Conservation (phyloP, 2,797 vertebrate genomes). For the Hippoglossus hippoglossus region DNA sequence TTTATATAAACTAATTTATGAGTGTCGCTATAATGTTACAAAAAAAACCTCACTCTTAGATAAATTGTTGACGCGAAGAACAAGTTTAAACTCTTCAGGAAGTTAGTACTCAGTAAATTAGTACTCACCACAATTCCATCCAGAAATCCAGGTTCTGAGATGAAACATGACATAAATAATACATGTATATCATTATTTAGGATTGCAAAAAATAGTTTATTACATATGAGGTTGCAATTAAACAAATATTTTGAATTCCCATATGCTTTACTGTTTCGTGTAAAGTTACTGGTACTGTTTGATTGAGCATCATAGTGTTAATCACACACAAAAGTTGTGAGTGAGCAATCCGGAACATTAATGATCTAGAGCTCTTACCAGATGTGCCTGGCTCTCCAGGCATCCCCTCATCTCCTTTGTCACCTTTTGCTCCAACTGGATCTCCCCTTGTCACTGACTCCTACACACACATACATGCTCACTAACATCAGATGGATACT, state of each 20-base stretch:
- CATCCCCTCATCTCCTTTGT: constrained; percentile 89
- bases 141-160: constrained; percentile 38
- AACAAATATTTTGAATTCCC: not conserved
- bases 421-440: constrained; percentile 84
- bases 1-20: too few species aligned
- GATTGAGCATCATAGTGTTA: not conserved
- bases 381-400: constrained; percentile 88
- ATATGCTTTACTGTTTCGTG: not conserved
- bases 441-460: constrained; percentile 66
- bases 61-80: too few species aligned
- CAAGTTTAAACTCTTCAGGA: too few species aligned
- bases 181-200: not conserved
- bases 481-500: constrained; percentile 2
- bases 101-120: not conserved
- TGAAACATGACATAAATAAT: not conserved
- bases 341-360: not conserved
- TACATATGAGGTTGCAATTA: not conserved
- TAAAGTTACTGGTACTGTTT: not conserved
- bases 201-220: not conserved
- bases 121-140: constrained; percentile 64
- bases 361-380: constrained; percentile 73
- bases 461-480: constrained; percentile 44
- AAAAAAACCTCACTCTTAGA: too few species aligned
- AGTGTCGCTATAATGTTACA: too few species aligned
- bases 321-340: not conserved